These are phyloP conservation scores for Anastrepha ludens DNA, from an alignment of 1,140 invertebrate species.

Conservation along the genomic window DNA sequence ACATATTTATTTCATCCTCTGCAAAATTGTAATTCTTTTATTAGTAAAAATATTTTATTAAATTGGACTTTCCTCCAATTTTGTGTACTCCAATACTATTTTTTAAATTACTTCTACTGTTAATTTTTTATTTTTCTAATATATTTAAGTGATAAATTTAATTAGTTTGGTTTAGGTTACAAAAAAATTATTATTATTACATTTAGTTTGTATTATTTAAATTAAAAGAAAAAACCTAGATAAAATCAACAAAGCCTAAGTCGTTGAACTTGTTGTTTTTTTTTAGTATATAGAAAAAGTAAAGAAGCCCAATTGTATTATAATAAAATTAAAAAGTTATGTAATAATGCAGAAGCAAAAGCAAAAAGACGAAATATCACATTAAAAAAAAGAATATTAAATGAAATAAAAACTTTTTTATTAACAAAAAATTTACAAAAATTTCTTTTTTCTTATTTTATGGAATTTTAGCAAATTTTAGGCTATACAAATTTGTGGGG, in stretches of 20 bases:
- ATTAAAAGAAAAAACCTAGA: neutral
- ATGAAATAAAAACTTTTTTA: neutral
- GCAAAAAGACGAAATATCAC: conserved; percentile 7
- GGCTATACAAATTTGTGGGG: no score
- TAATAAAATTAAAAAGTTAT: neutral
- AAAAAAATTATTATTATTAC: neutral
- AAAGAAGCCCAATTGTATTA: neutral
- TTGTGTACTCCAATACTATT: neutral
- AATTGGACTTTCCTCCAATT: neutral
- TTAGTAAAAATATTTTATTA: no score
- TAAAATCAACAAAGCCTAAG: conserved; percentile 27
- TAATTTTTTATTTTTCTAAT: neutral
- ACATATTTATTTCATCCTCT: neutral
- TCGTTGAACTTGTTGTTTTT: conserved; percentile 42
- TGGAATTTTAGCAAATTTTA: no score
- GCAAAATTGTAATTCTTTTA: neutral
- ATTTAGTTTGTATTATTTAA: neutral
- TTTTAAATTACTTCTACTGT: neutral
- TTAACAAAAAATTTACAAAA: neutral
- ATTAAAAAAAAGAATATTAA: neutral
- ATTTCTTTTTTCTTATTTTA: neutral
- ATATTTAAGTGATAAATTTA: neutral
- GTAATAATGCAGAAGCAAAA: neutral
- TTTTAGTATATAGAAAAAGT: neutral
- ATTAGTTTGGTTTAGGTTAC: neutral